Evolutionary conservation across 2,888 invertebrate genomes (phyloP), one percentile per base, ranked within the genome.

Genomic region (Willowsia nigromaculata): DNA sequence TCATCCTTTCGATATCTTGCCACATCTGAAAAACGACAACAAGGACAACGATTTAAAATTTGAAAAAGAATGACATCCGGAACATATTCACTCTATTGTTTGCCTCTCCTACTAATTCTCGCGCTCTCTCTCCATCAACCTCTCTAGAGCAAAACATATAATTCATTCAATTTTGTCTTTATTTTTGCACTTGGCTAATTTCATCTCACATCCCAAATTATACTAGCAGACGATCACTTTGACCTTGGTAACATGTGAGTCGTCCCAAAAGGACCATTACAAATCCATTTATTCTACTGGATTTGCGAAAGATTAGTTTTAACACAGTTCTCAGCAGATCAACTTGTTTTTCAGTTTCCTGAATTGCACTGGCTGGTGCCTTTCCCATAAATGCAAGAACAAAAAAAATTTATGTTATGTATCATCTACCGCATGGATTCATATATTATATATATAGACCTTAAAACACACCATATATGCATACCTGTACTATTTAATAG

Each of bases 1-100:
- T 91, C 92, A 92, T 92, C 83, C 91, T 78, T 82, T 92, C 92
- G 82, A 92, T 92, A 90, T 92, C 92, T 90, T 91, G 92, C 92
- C 93, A 93, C 92, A 93, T 92, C 93, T 93, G 91, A 22, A 90
- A 90, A 80, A 40, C 53, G 71, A 62, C 50, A 90, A 89, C 85
- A 83, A 88, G 47, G 56, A 84, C 84, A 80, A 88, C 27, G 18
- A 43, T 68, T 68, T 71, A 37, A 43, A 85, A 40, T 25, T 25
- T 27, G 56, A 78, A 56, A 33, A 5, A 85, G 43, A 71, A 13
- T 85, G 85, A 84, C 89, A 85, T 85, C 80, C 89, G 84, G 84
- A 89, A 88, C 82, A 27, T 25, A 80, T 56, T 80, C 50, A 0
- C 25, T 74, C 25, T 15, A 47, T 74, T 47, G 43, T 74, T 47